Conservation (phyloP, 2,888 invertebrate genomes). For the Helleia helle region DNA sequence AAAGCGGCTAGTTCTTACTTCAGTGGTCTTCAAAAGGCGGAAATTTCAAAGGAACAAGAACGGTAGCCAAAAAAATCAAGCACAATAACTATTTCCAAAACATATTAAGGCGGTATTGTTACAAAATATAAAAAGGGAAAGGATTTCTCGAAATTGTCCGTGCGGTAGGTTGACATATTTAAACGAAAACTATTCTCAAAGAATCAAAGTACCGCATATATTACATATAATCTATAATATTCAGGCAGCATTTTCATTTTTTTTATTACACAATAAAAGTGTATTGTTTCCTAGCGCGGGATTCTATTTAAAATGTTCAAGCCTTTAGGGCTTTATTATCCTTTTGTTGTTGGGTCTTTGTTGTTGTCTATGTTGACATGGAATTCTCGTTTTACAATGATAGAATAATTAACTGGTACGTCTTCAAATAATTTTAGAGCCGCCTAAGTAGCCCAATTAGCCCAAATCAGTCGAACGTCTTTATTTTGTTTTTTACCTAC, state of each 20-base stretch:
- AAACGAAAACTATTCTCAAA: constrained; percentile 14
- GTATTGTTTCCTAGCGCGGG: constrained; percentile 42
- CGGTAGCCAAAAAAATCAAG: constrained; percentile 7
- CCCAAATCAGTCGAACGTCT: too few relatives aligned
- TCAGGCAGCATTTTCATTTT: constrained; percentile 20
- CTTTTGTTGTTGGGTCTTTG: constrained; percentile 5
- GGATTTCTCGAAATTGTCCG: constrained; percentile 6
- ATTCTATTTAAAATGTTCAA: constrained; percentile 37
- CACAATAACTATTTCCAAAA: constrained; percentile 3
- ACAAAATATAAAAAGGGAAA: constrained; percentile 3
- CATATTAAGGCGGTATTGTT: background rate
- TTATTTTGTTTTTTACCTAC: too few relatives aligned
- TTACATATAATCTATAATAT: constrained; percentile 27
- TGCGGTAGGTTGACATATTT: constrained; percentile 9
- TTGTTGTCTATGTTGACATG: background rate
- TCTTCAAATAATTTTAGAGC: background rate
- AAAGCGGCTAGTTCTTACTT: too few relatives aligned
- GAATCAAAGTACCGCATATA: constrained; percentile 41
- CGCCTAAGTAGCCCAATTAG: background rate
- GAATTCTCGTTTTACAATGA: constrained; percentile 2
- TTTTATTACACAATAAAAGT: constrained; percentile 40
- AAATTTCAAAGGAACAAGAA: constrained; percentile 2
- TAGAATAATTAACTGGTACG: constrained; percentile 1
- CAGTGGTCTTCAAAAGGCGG: background rate
- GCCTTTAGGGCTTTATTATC: constrained; percentile 36